Conservation (phyloP, 2,888 invertebrate genomes). For the Brachyopa scutellaris region DNA sequence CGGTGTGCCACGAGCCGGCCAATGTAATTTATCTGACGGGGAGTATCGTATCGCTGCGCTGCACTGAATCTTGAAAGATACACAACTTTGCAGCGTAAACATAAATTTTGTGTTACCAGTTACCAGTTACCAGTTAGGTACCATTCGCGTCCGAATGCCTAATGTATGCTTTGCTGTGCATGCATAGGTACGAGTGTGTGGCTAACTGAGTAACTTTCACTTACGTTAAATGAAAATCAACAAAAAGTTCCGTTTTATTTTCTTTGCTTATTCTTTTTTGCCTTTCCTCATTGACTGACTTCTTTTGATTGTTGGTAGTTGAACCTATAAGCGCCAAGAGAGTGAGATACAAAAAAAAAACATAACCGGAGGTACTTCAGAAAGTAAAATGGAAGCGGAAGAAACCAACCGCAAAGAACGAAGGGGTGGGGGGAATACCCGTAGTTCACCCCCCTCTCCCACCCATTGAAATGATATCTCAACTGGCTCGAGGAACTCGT, state of each 20-base stretch:
- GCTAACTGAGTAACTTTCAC: conserved; percentile 77
- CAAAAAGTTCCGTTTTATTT: conserved; percentile 69
- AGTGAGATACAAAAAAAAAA: conserved; percentile 25
- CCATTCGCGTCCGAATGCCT: too few species aligned
- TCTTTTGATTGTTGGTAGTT: conserved; percentile 13
- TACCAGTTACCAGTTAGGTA: too few species aligned
- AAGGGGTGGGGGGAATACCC: conserved; percentile 5
- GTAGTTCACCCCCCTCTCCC: not conserved
- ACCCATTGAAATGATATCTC: conserved; percentile 45
- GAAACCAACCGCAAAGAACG: conserved; percentile 46
- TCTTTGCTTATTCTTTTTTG: too few species aligned
- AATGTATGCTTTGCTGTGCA: conserved; percentile 19
- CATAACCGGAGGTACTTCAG: conserved; percentile 66
- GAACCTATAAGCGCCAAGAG: conserved; percentile 35
- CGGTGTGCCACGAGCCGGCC: not conserved
- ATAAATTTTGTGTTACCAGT: conserved; percentile 58
- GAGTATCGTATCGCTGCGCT: conserved; percentile 47
- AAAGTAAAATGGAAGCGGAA: conserved; percentile 69
- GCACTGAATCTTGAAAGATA: conserved; percentile 70
- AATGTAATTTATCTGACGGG: conserved; percentile 61
- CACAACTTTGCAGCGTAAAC: conserved; percentile 60
- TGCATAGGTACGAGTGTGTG: not conserved
- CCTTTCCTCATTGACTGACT: conserved; percentile 51
- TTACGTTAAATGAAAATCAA: conserved; percentile 75
- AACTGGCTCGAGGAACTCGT: conserved; percentile 63